phyloP scores from a whole-genome alignment of 23 tunicate species.

The Pegea sp. region DNA sequence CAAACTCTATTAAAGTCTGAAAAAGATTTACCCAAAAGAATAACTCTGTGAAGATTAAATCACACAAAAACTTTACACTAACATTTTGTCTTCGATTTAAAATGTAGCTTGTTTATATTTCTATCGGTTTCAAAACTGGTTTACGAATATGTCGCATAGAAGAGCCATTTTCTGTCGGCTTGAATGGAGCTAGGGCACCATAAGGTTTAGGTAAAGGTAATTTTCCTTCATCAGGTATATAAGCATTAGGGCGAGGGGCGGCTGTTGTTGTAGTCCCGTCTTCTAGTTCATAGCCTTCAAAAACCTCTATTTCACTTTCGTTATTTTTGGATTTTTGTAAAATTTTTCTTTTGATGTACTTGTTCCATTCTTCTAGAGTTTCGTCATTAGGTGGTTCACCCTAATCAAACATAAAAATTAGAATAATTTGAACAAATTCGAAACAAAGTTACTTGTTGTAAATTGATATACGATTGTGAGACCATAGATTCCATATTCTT shows the following conservation, averaged over 20 bases:
- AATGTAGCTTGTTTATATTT: conserved; percentile 50
- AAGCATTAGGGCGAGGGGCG: conserved; percentile 93
- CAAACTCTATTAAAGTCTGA: too few species aligned
- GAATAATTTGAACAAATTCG: not conserved
- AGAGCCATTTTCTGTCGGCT: conserved; percentile 77
- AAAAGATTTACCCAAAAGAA: too few species aligned
- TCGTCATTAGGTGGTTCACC: conserved; percentile 80
- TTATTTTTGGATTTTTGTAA: too few species aligned
- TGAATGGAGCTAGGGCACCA: conserved; percentile 87
- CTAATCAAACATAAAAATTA: conserved; percentile 6
- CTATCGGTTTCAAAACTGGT: conserved; percentile 76
- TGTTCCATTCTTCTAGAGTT: conserved; percentile 60
- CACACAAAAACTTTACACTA: too few species aligned
- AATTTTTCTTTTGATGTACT: not conserved
- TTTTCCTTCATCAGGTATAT: conserved; percentile 71
- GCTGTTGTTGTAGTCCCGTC: conserved; percentile 68
- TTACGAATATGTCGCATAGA: conserved; percentile 85
- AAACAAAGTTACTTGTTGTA: conserved; percentile 55
- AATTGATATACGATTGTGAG: conserved; percentile 48
- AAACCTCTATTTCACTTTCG: too few species aligned
- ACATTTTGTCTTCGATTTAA: too few species aligned
- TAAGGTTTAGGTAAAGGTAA: conserved; percentile 79
- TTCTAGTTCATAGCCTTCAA: conserved; percentile 28
- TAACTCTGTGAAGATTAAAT: too few species aligned
- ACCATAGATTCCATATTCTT: conserved; percentile 18